Evolutionary conservation across 1,140 invertebrate species (phyloP).

Genomic region (Leptopilina clavipes): DNA sequence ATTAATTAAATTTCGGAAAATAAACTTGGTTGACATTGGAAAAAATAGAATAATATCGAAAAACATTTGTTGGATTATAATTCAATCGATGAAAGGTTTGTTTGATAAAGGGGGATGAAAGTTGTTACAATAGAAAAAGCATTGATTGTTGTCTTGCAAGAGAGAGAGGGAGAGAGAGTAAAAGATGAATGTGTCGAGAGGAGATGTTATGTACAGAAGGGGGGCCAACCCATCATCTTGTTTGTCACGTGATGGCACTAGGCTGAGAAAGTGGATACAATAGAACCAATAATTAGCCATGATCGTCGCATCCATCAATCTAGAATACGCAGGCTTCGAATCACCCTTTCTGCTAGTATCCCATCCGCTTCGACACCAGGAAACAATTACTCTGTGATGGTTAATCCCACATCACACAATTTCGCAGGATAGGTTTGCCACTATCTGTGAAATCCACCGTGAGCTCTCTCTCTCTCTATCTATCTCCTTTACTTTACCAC

Average conservation of each 20-base stretch:
- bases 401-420: conserved; percentile 41
- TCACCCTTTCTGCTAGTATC: conserved; percentile 43
- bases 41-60: too few relatives aligned
- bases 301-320: conserved; percentile 63
- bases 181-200: background rate
- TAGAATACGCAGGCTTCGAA: conserved; percentile 44
- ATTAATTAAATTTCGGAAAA: too few relatives aligned
- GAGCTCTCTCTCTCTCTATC: too few relatives aligned
- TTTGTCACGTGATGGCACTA: conserved; percentile 56
- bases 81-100: background rate
- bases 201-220: conserved; percentile 48
- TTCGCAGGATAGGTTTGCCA: background rate
- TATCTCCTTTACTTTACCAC: background rate
- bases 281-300: conserved; percentile 63
- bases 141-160: background rate
- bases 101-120: background rate
- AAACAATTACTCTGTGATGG: conserved; percentile 60
- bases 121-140: background rate
- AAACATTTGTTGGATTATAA: background rate
- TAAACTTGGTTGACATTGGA: too few relatives aligned
- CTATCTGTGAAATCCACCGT: conserved; percentile 2
- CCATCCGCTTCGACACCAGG: conserved; percentile 45
- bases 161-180: background rate
- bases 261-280: conserved; percentile 63
- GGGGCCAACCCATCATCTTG: conserved; percentile 55